Percentiles rank a stretch among this genome's conserved stretches.
Conservation (phyloP, 2,797 vertebrate genomes). For the Anas georgica region DNA sequence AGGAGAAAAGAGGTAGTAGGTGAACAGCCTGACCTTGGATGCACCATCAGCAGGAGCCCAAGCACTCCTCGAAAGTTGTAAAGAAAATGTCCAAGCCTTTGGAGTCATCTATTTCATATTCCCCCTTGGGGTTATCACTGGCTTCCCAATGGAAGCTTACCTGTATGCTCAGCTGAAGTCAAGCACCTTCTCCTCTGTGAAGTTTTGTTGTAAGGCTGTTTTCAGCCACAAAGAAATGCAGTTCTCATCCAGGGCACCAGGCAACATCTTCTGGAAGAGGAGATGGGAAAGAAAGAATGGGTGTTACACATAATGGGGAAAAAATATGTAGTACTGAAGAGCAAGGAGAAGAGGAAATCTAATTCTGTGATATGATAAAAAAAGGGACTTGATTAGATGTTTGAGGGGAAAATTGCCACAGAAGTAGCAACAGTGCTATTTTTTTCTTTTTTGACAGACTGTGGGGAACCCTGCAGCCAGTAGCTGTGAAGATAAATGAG, state of each 20-base stretch:
- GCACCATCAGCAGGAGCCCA: constrained; percentile 36
- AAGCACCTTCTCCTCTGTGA: constrained; percentile 17
- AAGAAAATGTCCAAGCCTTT: constrained; percentile 46
- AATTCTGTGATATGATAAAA: neutral
- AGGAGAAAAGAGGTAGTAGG: constrained; percentile 40
- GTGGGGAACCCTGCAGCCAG: neutral
- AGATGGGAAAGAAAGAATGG: neutral
- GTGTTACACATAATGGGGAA: neutral
- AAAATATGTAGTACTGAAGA: neutral
- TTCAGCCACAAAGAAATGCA: constrained; percentile 1
- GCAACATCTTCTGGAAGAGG: neutral
- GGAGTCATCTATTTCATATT: constrained; percentile 30
- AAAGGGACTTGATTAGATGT: neutral
- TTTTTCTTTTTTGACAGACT: neutral
- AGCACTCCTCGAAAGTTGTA: neutral
- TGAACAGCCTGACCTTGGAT: constrained; percentile 42
- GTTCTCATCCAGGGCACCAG: neutral
- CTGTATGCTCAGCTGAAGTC: constrained; percentile 7
- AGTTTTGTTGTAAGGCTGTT: constrained; percentile 8
- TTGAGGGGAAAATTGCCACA: neutral
- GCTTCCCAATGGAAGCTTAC: neutral
- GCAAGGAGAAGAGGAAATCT: neutral
- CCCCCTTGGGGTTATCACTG: neutral
- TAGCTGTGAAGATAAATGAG: neutral
- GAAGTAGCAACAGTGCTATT: neutral